Evolutionary conservation across 2,797 vertebrate species (phyloP), one percentile per base, ranked within the genome.

Genomic region (Meriones psammophilus): DNA sequence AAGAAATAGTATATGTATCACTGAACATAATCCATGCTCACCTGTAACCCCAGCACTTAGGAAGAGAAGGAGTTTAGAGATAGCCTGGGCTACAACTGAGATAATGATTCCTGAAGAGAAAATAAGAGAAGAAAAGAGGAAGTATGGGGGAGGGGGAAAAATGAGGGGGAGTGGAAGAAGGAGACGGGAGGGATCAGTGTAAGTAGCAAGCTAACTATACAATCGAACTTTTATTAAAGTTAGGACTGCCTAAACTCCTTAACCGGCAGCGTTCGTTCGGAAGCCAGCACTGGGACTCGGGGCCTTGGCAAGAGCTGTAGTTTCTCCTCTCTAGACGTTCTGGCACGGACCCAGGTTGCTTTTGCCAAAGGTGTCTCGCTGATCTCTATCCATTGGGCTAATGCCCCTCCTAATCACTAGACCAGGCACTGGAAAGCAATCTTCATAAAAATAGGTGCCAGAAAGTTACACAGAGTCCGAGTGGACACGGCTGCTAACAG

Each of bases 171-270:
- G 36, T 17, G 3, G 3, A 36, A 97, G 12, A 17, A 58, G 22
- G n/a, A 8, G n/a, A 60, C 15, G 10, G 22, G 58, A 77, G 36
- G 12, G 20, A 54, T 14, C 54, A 86, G 56, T 71, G 80, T 78
- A 95, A 46, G 18, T 90, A 96, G 92, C 88, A 96, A 96, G 81
- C 42, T 94, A 97, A 94, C 84, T 88, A 33, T 62, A 95, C 46
- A 94, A 94, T 83, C 94, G 95, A 96, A 91, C 8, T 89, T 98
- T 97, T 97, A 98, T 98, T 98, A 96, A 97, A 95, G 95, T 91
- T 28, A 95, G 77, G 91, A 87, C 94, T 95, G 86, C 94, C 95
- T 96, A 92, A 97, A 93, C 90, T 39, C 94, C 91, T 97, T 98
- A 98, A 98, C 96, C 96, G 96, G 56, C 93, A 97, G 94, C 90